A percentile compares a stretch with the other conserved stretches of the same genome.
Evolutionary conservation across 1,140 invertebrate genomes (phyloP).

Genomic region (Drosophila varians): DNA sequence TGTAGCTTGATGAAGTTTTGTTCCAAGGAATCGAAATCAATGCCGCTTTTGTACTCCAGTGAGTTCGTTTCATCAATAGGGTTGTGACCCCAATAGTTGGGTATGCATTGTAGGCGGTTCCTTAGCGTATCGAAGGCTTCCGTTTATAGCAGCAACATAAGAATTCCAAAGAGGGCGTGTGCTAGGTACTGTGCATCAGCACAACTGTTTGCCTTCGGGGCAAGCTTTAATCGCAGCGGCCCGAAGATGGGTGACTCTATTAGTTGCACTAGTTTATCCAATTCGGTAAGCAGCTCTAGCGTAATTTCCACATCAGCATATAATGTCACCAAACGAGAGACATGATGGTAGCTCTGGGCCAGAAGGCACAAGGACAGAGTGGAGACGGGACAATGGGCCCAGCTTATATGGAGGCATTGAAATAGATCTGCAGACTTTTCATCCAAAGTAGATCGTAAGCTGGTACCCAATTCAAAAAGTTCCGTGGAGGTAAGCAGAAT

Average conservation of each 20-base stretch:
- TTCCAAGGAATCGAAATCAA: slow-evolving; percentile 86
- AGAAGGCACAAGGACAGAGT: slow-evolving; percentile 96
- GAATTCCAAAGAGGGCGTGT: slow-evolving; percentile 95
- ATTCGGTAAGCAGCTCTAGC: slow-evolving; percentile 97
- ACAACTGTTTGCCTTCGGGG: slow-evolving; percentile 87
- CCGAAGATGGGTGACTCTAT: slow-evolving; percentile 99
- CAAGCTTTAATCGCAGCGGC: slow-evolving; percentile 96
- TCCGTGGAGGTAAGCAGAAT: slow-evolving; percentile 99
- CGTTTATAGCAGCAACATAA: slow-evolving; percentile 99
- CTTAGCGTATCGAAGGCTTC: slow-evolving; percentile 96
- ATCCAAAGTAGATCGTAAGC: slow-evolving; percentile 92
- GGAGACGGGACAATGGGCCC: slow-evolving; percentile 98
- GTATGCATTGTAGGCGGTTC: slow-evolving; percentile 94
- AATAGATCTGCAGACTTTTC: slow-evolving; percentile 88
- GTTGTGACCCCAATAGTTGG: slow-evolving; percentile 84
- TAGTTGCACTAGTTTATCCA: slow-evolving; percentile 98
- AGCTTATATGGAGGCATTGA: slow-evolving; percentile 94
- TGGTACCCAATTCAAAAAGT: slow-evolving; percentile 94
- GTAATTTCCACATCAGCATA: slow-evolving; percentile 98
- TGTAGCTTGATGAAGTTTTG: slow-evolving; percentile 86
- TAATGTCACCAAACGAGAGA: slow-evolving; percentile 92
- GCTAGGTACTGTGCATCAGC: slow-evolving; percentile 89
- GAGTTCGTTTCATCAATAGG: slow-evolving; percentile 64
- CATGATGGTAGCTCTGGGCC: slow-evolving; percentile 97
- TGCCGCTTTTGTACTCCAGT: slow-evolving; percentile 80